Evolutionary conservation across 1,140 invertebrate genomes (phyloP).

Genomic region (Dendrolimus kikuchii): DNA sequence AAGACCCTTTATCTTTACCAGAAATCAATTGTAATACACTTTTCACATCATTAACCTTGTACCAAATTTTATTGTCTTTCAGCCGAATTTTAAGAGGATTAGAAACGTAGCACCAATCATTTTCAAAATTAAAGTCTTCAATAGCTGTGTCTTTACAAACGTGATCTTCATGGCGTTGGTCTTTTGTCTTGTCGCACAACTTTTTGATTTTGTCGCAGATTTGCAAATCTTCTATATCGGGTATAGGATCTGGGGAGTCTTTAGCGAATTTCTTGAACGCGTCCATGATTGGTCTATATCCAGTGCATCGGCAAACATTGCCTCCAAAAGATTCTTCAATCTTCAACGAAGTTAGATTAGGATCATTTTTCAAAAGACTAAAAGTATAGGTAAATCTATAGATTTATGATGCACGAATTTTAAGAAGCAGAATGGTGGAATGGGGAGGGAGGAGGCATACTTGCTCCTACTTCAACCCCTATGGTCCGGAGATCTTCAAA

Average conservation of each 20-base stretch:
- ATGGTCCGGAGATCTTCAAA: no score
- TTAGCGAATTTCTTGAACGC: slow-evolving; percentile 80
- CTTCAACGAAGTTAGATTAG: slow-evolving; percentile 72
- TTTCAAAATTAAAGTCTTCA: neutral
- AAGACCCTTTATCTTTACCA: slow-evolving; percentile 30
- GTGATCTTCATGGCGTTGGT: slow-evolving; percentile 16
- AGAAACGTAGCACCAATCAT: slow-evolving; percentile 40
- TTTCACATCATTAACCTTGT: slow-evolving; percentile 24
- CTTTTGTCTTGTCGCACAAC: slow-evolving; percentile 43
- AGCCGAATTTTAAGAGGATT: slow-evolving; percentile 34
- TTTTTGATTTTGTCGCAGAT: slow-evolving; percentile 26
- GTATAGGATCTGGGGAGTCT: slow-evolving; percentile 23
- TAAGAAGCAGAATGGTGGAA: no score
- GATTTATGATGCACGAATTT: no score
- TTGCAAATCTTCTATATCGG: slow-evolving; percentile 44
- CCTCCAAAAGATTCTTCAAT: slow-evolving; percentile 81
- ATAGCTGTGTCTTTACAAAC: neutral
- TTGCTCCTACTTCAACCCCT: no score
- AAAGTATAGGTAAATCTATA: slow-evolving; percentile 3
- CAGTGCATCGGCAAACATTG: slow-evolving; percentile 88
- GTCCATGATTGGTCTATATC: slow-evolving; percentile 85
- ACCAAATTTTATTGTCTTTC: slow-evolving; percentile 40
- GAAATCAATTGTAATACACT: slow-evolving; percentile 34
- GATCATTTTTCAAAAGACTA: slow-evolving; percentile 47
- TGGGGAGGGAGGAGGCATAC: no score